These are phyloP conservation scores for Esperia sulphurella DNA, from an alignment of 2,888 invertebrate genomes.

Conservation along the genomic window DNA sequence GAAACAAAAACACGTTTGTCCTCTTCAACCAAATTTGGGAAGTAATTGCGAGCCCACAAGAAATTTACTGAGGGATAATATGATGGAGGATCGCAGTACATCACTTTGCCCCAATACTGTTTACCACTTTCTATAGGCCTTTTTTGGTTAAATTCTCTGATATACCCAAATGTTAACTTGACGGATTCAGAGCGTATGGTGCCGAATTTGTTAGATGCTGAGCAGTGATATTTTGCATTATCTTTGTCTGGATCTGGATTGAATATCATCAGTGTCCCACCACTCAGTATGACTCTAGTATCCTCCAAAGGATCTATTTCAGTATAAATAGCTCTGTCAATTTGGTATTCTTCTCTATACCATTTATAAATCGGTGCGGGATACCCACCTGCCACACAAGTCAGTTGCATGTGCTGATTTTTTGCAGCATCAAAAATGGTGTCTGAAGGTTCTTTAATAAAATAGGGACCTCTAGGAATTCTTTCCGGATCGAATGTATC, in stretches of 20 bases:
- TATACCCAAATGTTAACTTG: slow-evolving; percentile 91
- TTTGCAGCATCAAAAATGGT: slow-evolving; percentile 90
- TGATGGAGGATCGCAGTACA: slow-evolving; percentile 95
- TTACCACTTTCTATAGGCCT: slow-evolving; percentile 90
- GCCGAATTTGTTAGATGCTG: slow-evolving; percentile 93
- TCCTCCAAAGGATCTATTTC: slow-evolving; percentile 88
- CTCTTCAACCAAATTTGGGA: slow-evolving; percentile 95
- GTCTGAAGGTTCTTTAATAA: slow-evolving; percentile 90
- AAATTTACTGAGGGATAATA: slow-evolving; percentile 94
- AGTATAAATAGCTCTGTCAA: slow-evolving; percentile 85
- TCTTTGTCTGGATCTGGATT: slow-evolving; percentile 90
- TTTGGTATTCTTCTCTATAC: slow-evolving; percentile 92
- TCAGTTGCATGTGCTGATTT: slow-evolving; percentile 87
- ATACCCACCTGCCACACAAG: slow-evolving; percentile 91
- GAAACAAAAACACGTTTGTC: slow-evolving; percentile 96
- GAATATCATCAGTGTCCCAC: slow-evolving; percentile 93
- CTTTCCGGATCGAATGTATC: slow-evolving; percentile 88
- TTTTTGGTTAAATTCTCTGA: slow-evolving; percentile 93
- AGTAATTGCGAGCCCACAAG: slow-evolving; percentile 94
- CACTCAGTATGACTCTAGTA: slow-evolving; percentile 90
- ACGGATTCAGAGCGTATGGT: slow-evolving; percentile 93
- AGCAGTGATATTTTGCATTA: slow-evolving; percentile 94
- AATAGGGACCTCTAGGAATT: slow-evolving; percentile 93
- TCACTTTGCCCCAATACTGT: slow-evolving; percentile 96
- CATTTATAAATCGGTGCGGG: slow-evolving; percentile 94